These are phyloP conservation scores for Montipora capitata DNA, from an alignment of 92 coral and sea anemone species.

Conservation along the genomic window DNA sequence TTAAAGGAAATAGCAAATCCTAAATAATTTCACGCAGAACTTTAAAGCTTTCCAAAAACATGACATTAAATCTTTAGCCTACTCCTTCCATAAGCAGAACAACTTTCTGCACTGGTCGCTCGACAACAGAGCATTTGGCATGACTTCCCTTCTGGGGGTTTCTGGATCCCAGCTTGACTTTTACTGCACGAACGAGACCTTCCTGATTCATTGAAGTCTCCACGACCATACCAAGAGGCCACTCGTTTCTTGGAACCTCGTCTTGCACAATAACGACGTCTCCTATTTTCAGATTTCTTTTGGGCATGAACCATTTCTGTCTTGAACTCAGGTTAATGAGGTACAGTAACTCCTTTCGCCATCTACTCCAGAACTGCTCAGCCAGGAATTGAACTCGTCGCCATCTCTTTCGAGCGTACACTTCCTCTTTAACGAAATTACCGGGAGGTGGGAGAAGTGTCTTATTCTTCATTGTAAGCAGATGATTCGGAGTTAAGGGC, in stretches of 20 bases:
- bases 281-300: constrained; percentile 19
- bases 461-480: constrained; percentile 12
- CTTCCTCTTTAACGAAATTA: constrained; percentile 12
- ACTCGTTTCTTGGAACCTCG: constrained; percentile 10
- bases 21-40: too few species aligned
- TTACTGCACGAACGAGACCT: constrained; percentile 19
- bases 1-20: too few species aligned
- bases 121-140: too few species aligned
- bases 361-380: constrained; percentile 2
- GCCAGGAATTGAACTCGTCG: constrained; percentile 15
- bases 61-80: too few species aligned
- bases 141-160: neutral
- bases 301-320: too few species aligned
- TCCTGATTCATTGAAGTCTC: neutral
- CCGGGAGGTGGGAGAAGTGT: constrained; percentile 16
- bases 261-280: constrained; percentile 12
- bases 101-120: too few species aligned
- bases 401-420: constrained; percentile 26
- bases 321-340: too few species aligned
- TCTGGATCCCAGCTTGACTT: constrained; percentile 6
- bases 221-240: constrained; percentile 11
- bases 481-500: constrained; percentile 17
- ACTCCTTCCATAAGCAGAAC: too few species aligned
- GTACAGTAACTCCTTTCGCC: constrained; percentile 28
- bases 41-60: too few species aligned